Evolutionary conservation across 53 echinoderm and acorn worm genomes (phyloP).

Genomic region (Henricia sp.): DNA sequence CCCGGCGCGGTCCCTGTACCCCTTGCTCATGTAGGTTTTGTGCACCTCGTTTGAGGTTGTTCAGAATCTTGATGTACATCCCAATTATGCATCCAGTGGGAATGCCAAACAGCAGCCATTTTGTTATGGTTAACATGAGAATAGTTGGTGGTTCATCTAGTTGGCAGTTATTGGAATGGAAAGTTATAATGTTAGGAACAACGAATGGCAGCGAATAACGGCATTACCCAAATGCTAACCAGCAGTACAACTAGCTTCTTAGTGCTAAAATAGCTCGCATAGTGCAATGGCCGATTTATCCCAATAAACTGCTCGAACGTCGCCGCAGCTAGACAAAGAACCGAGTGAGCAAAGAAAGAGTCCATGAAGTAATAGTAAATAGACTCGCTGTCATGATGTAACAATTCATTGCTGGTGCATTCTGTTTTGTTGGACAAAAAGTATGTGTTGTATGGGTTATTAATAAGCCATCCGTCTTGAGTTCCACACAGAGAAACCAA

Average conservation of each 20-base stretch:
- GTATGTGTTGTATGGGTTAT: too few relatives aligned
- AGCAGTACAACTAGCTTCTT: not conserved
- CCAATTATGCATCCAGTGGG: too few relatives aligned
- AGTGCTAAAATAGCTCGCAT: not conserved
- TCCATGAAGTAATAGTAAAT: not conserved
- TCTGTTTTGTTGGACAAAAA: too few relatives aligned
- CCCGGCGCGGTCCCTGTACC: constrained; percentile 30
- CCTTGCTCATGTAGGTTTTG: constrained; percentile 23
- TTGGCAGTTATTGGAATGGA: constrained; percentile 33
- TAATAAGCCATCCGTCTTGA: too few relatives aligned
- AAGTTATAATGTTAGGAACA: not conserved
- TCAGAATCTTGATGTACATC: constrained; percentile 26
- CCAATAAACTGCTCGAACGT: constrained; percentile 38
- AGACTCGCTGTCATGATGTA: not conserved
- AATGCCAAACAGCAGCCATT: too few relatives aligned
- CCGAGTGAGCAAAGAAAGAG: constrained; percentile 11
- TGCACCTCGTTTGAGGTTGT: constrained; percentile 22
- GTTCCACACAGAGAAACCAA: too few relatives aligned
- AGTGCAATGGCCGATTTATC: constrained; percentile 31
- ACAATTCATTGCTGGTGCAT: too few relatives aligned
- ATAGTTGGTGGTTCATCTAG: too few relatives aligned
- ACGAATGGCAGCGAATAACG: not conserved
- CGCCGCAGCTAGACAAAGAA: constrained; percentile 8
- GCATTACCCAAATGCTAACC: not conserved
- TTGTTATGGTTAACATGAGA: too few relatives aligned